Percentiles rank a stretch among this genome's conserved stretches.
These are phyloP conservation scores for Polypterus senegalus DNA, from an alignment of 2,113 vertebrate species.

Conservation along the genomic window DNA sequence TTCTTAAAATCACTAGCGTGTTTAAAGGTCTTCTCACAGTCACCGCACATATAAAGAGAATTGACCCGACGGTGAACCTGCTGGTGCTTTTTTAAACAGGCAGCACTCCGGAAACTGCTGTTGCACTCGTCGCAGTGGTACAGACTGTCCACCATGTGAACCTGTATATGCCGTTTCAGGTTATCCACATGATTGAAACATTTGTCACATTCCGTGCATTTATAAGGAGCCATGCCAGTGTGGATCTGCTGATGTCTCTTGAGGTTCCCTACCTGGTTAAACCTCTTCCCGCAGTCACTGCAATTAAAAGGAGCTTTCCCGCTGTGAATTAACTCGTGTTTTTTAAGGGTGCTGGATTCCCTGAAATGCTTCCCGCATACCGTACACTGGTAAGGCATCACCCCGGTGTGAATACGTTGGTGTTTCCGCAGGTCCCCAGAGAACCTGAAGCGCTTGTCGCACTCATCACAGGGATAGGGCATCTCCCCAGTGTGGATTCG, in stretches of 20 bases:
- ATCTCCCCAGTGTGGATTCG: conserved; percentile 52
- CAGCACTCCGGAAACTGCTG: conserved; percentile 53
- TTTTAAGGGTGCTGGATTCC: conserved; percentile 53
- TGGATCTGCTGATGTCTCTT: conserved; percentile 66
- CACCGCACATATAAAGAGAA: conserved; percentile 2
- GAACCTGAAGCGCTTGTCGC: conserved; percentile 50
- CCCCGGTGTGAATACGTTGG: conserved; percentile 50
- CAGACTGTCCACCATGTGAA: conserved; percentile 39
- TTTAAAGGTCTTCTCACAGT: conserved; percentile 54
- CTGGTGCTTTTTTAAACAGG: conserved; percentile 47
- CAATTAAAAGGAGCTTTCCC: conserved; percentile 65
- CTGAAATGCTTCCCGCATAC: conserved; percentile 52
- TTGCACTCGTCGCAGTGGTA: conserved; percentile 28
- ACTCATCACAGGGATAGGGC: conserved; percentile 52
- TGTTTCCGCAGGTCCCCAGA: conserved; percentile 57
- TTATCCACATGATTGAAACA: conserved; percentile 59
- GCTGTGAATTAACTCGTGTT: conserved; percentile 62
- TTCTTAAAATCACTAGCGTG: conserved; percentile 62
- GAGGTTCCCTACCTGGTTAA: conserved; percentile 60
- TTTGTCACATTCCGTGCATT: conserved; percentile 54
- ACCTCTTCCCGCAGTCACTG: conserved; percentile 57
- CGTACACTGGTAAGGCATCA: conserved; percentile 50
- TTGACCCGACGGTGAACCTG: conserved; percentile 33
- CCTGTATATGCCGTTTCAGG: conserved; percentile 60
- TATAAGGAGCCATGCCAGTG: conserved; percentile 59